These are phyloP conservation scores for Drosophila prostipennis DNA, from an alignment of 2,888 invertebrate species.

Conservation along the genomic window DNA sequence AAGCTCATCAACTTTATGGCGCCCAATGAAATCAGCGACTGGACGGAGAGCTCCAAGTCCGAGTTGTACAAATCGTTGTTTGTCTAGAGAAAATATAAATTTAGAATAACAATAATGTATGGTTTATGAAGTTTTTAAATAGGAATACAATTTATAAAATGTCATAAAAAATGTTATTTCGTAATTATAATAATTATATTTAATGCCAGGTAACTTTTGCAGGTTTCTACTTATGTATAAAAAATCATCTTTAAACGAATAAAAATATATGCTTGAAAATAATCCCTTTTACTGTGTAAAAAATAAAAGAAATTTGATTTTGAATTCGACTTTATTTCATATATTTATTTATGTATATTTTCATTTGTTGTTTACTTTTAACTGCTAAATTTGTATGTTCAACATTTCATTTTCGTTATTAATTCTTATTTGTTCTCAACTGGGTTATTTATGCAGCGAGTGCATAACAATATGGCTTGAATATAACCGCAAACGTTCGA, in stretches of 20 bases:
- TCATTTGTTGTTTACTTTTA: constrained; percentile 50
- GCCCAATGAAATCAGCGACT: constrained; percentile 87
- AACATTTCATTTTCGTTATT: constrained; percentile 73
- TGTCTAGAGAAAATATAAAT: constrained; percentile 79
- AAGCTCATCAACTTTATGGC: constrained; percentile 97
- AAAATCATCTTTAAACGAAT: too few relatives aligned
- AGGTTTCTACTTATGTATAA: too few relatives aligned
- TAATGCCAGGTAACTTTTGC: too few relatives aligned
- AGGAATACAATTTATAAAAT: constrained; percentile 4
- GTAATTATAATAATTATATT: not conserved
- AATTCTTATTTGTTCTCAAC: constrained; percentile 62
- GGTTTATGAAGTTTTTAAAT: constrained; percentile 2
- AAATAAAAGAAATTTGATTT: constrained; percentile 26
- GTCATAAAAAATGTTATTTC: not conserved
- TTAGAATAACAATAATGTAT: not conserved
- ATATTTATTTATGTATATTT: constrained; percentile 52
- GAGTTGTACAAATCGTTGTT: constrained; percentile 94
- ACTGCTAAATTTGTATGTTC: constrained; percentile 77
- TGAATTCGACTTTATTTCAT: constrained; percentile 64
- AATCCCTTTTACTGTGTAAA: not conserved
- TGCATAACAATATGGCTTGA: constrained; percentile 78
- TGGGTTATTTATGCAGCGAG: constrained; percentile 69
- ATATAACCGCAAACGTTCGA: constrained; percentile 69
- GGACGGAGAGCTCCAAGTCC: constrained; percentile 91
- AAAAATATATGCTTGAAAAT: not conserved